phyloP scores from a whole-genome alignment of 2,888 invertebrate genomes.

The Beris chalybata region DNA sequence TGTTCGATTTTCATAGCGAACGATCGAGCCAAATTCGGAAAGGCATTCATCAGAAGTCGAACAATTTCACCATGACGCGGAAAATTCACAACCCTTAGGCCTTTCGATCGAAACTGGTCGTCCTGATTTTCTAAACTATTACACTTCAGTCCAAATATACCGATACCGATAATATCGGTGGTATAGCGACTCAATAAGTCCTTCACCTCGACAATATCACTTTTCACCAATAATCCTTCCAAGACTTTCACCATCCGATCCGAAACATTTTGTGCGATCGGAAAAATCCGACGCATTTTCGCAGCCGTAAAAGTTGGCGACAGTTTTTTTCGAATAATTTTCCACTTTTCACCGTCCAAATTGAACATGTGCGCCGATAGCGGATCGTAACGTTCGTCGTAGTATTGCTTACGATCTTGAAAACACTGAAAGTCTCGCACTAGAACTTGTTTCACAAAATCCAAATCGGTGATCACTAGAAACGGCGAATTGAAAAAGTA shows the following conservation, averaged over 20 bases:
- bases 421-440: conserved; percentile 47
- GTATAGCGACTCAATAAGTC: conserved; percentile 48
- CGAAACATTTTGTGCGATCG: conserved; percentile 41
- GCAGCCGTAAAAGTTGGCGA: conserved; percentile 59
- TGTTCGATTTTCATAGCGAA: conserved; percentile 41
- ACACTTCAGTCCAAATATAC: conserved; percentile 58
- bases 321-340: conserved; percentile 54
- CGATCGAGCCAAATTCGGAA: conserved; percentile 45
- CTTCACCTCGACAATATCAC: conserved; percentile 48
- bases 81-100: conserved; percentile 42
- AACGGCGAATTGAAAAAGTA: conserved; percentile 36
- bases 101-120: conserved; percentile 50
- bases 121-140: conserved; percentile 54
- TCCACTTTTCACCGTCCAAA: conserved; percentile 57
- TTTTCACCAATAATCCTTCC: conserved; percentile 39
- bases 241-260: conserved; percentile 46
- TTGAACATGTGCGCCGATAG: conserved; percentile 51
- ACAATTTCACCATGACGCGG: conserved; percentile 42
- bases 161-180: conserved; percentile 59
- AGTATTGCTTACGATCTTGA: conserved; percentile 43
- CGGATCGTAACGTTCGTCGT: conserved; percentile 45
- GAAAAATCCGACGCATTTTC: conserved; percentile 58
- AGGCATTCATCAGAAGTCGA: conserved; percentile 44
- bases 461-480: conserved; percentile 46
- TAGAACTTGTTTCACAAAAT: conserved; percentile 48